These are phyloP conservation scores for Achroia grisella DNA, from an alignment of 1,140 invertebrate species.

Conservation along the genomic window DNA sequence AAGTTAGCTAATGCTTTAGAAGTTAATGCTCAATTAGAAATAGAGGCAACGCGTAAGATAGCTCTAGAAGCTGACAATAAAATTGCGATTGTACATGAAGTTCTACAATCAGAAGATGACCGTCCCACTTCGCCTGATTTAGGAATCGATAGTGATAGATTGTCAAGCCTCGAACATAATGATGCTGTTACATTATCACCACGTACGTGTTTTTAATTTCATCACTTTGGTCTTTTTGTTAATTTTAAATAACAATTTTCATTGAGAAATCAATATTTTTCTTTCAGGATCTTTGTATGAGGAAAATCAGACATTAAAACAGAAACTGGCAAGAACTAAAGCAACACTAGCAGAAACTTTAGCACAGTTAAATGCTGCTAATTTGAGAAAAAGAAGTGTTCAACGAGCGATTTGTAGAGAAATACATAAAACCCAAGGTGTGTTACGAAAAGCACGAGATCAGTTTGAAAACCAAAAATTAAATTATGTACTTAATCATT, in stretches of 20 bases:
- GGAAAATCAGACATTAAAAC: conserved; percentile 75
- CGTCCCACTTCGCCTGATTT: conserved; percentile 73
- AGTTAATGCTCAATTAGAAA: conserved; percentile 44
- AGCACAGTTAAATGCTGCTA: conserved; percentile 73
- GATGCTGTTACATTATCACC: conserved; percentile 54
- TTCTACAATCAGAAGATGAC: conserved; percentile 46
- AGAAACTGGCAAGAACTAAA: conserved; percentile 74
- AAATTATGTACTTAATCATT: neutral
- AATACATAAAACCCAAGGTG: conserved; percentile 77
- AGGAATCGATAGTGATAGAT: conserved; percentile 75
- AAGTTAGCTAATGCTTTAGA: conserved; percentile 40
- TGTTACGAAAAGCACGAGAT: conserved; percentile 74
- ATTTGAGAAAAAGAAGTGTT: conserved; percentile 75
- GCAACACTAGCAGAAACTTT: conserved; percentile 75
- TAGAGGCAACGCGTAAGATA: conserved; percentile 45
- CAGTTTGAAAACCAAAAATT: conserved; percentile 47
- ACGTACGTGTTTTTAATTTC: conserved; percentile 32
- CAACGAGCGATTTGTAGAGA: conserved; percentile 77
- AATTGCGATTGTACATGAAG: conserved; percentile 33
- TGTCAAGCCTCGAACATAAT: conserved; percentile 73
- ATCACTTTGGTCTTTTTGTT: neutral
- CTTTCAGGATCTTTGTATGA: conserved; percentile 69
- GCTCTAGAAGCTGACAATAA: conserved; percentile 39
- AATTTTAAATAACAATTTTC: neutral
- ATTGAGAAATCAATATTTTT: neutral